phyloP scores from a whole-genome alignment of 2,888 invertebrate species.

The Ormyrus thymus region DNA sequence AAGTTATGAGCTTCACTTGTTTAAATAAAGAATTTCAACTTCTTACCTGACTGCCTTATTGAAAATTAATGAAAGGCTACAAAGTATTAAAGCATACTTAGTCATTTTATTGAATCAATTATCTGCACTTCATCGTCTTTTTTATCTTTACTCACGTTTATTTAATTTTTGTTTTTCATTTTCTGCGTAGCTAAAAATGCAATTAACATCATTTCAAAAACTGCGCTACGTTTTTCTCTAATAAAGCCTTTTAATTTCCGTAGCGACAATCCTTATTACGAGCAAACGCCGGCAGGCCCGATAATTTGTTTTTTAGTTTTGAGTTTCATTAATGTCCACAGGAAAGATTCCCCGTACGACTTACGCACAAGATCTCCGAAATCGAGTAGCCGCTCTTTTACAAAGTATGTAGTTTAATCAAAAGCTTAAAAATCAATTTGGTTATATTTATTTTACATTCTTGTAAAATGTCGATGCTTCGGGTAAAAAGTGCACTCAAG shows the following conservation, averaged over 20 bases:
- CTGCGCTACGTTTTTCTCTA: constrained; percentile 1
- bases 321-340: constrained; percentile 67
- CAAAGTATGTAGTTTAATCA: constrained; percentile 74
- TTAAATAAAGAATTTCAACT: background rate
- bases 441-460: background rate
- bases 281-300: constrained; percentile 9
- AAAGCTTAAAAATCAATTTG: constrained; percentile 4
- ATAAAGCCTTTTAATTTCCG: background rate
- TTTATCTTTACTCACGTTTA: constrained; percentile 9
- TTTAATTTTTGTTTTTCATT: constrained; percentile 22
- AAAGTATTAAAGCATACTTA: constrained; percentile 4
- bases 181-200: constrained; percentile 19
- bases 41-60: background rate
- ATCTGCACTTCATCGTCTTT: constrained; percentile 24
- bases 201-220: constrained; percentile 15
- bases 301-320: constrained; percentile 30
- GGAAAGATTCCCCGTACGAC: constrained; percentile 73
- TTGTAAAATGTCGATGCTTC: constrained; percentile 31
- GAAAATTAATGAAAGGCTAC: constrained; percentile 24
- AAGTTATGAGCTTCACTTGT: too few species aligned
- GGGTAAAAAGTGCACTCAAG: background rate
- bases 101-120: constrained; percentile 20
- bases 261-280: background rate
- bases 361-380: constrained; percentile 76
- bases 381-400: constrained; percentile 75